Evolutionary conservation across 2,888 invertebrate genomes (phyloP).

Genomic region (Mimas tiliae): DNA sequence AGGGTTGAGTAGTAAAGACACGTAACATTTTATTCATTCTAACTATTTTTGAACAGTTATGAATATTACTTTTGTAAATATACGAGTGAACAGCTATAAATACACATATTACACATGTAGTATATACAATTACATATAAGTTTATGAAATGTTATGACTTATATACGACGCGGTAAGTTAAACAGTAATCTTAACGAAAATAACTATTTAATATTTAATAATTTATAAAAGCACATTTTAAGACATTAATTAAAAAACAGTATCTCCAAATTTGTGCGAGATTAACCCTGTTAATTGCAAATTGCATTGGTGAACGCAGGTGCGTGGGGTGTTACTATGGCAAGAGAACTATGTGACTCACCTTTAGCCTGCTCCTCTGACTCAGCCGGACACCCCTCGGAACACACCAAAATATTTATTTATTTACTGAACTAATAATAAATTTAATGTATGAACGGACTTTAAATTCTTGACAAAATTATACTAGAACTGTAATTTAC

Average conservation of each 20-base stretch:
- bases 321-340: constrained; percentile 80
- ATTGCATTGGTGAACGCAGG: constrained; percentile 45
- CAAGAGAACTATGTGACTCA: constrained; percentile 72
- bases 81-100: too few species aligned
- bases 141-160: background rate
- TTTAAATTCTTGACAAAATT: constrained; percentile 4
- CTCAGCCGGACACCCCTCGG: constrained; percentile 62
- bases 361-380: constrained; percentile 72
- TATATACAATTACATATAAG: too few species aligned
- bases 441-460: constrained; percentile 17
- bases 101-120: too few species aligned
- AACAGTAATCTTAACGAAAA: background rate
- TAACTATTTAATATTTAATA: too few species aligned
- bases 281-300: constrained; percentile 35
- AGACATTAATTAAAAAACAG: background rate
- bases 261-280: background rate
- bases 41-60: background rate
- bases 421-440: constrained; percentile 31
- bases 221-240: background rate
- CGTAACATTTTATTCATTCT: background rate
- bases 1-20: background rate
- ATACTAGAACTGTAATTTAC: background rate
- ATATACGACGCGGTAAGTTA: background rate
- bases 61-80: too few species aligned
- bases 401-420: constrained; percentile 30